phyloP scores from a whole-genome alignment of 2,113 vertebrate genomes.

The Paramormyrops kingsleyae region DNA sequence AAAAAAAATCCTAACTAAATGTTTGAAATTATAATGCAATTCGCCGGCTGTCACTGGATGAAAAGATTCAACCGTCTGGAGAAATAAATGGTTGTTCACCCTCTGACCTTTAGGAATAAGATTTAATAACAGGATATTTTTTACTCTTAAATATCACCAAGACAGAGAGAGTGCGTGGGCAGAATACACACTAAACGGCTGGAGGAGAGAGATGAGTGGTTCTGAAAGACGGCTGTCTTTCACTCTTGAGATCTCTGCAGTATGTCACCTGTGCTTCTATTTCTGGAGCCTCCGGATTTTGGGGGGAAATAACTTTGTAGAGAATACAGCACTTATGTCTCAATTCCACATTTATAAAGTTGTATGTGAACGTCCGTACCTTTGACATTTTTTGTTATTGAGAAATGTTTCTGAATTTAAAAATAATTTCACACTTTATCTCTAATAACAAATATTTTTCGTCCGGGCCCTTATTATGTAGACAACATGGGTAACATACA shows the following conservation, averaged over 20 bases:
- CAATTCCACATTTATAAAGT: neutral
- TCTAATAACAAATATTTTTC: neutral
- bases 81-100: neutral
- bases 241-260: neutral
- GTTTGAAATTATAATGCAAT: neutral
- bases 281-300: neutral
- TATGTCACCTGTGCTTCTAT: neutral
- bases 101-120: neutral
- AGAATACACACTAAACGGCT: neutral
- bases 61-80: neutral
- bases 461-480: neutral
- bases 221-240: neutral
- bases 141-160: constrained; percentile 7
- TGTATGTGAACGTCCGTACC: neutral
- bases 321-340: neutral
- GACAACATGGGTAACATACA: neutral
- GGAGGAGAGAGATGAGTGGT: neutral
- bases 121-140: neutral
- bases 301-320: neutral
- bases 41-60: neutral
- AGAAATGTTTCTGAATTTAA: neutral
- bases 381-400: neutral
- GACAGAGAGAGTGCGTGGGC: neutral
- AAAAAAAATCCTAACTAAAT: neutral
- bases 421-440: neutral